Base-by-base conservation (phyloP, 1,140 invertebrate genomes). In the Bombus confusus region DNA sequence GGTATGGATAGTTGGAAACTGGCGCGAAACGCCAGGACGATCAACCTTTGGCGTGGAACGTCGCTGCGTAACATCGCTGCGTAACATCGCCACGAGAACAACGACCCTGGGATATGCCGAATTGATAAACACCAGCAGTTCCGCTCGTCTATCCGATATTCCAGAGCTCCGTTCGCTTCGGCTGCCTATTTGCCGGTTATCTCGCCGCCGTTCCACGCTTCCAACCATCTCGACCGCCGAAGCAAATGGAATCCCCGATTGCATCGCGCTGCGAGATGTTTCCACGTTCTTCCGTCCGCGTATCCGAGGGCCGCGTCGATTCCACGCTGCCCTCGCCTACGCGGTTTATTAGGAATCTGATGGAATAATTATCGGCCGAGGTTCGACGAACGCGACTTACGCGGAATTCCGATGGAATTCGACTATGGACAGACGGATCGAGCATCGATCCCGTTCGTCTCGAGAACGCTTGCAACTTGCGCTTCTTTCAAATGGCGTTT, bases 71-170 rank as follows among this genome's bases (percentile, higher is more conserved):
- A n/a, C n/a, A n/a, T 12, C 41, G n/a, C 25, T 18, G 37, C 68
- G 75, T 25, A 34, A 52, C 25, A 47, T 10, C 47, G 73, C 34
- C 1, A 12, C n/a, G 68, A n/a, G 41, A 85, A 85, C 84, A 73
- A 80, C 76, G 41, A 73, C 39, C 57, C 52, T 8, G 28, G 71
- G 22, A 74, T 75, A 79, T 71, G 39, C 37, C 25, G 62, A 68
- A 85, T 66, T 81, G 84, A 85, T 85, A 81, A 85, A 81, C 84
- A 79, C 43, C 68, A 22, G 10, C 47, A 10, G 59, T 74, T 81
- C 62, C 79, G 71, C 31, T 59, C 71, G 57, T 72, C 77, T 43
- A 74, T 84, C 66, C 66, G 68, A 72, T 81, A 85, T 81, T 75
- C 71, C 39, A 68, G 59, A 31, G 15, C 37, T 25, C 52, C 3